Conservation (phyloP, 2,113 vertebrate genomes). For the Mohoua ochrocephala region DNA sequence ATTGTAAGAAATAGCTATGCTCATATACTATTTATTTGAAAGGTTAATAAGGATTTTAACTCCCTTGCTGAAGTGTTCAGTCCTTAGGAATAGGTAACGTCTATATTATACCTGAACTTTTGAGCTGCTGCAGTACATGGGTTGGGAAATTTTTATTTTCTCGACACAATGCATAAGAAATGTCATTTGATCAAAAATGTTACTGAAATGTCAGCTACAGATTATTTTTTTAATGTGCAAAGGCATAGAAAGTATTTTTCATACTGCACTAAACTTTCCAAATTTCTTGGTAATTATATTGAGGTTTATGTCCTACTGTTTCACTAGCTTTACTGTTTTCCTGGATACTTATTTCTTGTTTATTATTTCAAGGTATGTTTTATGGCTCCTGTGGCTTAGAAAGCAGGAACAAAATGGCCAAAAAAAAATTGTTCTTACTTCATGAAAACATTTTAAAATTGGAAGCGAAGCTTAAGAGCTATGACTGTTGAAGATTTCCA, state of each 20-base stretch:
- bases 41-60: not conserved
- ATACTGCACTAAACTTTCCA: not conserved
- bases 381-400: not conserved
- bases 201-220: not conserved
- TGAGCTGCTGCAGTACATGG: not conserved
- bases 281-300: not conserved
- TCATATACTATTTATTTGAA: not conserved
- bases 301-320: not conserved
- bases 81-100: not conserved
- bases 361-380: not conserved
- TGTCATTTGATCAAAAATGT: not conserved
- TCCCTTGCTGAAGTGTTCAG: not conserved
- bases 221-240: not conserved
- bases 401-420: not conserved
- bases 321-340: not conserved
- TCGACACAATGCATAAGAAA: not conserved
- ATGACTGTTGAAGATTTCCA: not conserved
- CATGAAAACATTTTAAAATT: not conserved
- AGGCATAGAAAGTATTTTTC: conserved; percentile 4
- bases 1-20: not conserved
- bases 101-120: not conserved
- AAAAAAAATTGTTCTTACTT: not conserved
- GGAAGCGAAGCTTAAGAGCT: not conserved
- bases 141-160: not conserved
- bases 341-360: not conserved